Evolutionary conservation across 2,113 vertebrate genomes (phyloP).

Genomic region (Picathartes gymnocephalus): DNA sequence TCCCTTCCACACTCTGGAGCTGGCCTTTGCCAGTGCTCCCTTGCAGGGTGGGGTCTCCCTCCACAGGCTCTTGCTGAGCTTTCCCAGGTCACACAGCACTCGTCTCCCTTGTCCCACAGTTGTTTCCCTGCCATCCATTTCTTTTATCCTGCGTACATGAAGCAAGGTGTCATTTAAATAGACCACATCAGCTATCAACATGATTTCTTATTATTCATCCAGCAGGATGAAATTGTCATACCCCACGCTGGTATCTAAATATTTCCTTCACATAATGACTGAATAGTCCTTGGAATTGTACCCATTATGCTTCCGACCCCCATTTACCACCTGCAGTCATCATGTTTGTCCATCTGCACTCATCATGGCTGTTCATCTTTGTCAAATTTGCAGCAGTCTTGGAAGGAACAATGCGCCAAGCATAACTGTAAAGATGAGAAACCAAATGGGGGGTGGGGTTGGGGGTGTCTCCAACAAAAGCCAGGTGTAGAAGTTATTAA

Average conservation of each 20-base stretch:
- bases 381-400: not conserved
- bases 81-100: not conserved
- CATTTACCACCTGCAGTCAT: constrained; percentile 11
- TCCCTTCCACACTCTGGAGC: not conserved
- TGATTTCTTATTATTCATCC: not conserved
- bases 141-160: not conserved
- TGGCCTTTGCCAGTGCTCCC: not conserved
- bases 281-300: not conserved
- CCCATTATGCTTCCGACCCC: not conserved
- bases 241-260: not conserved
- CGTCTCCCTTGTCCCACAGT: not conserved
- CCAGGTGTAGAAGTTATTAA: not conserved
- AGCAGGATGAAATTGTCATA: not conserved
- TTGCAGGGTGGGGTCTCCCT: not conserved
- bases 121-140: not conserved
- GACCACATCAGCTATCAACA: not conserved
- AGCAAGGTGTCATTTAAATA: not conserved
- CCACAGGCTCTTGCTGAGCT: not conserved
- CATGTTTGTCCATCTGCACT: constrained; percentile 5
- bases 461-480: not conserved
- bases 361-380: not conserved
- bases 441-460: not conserved
- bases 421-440: not conserved
- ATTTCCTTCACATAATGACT: constrained; percentile 26
- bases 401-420: not conserved